These are phyloP conservation scores for Trachelus troglodyta DNA, from an alignment of 2,888 invertebrate genomes.

Conservation along the genomic window DNA sequence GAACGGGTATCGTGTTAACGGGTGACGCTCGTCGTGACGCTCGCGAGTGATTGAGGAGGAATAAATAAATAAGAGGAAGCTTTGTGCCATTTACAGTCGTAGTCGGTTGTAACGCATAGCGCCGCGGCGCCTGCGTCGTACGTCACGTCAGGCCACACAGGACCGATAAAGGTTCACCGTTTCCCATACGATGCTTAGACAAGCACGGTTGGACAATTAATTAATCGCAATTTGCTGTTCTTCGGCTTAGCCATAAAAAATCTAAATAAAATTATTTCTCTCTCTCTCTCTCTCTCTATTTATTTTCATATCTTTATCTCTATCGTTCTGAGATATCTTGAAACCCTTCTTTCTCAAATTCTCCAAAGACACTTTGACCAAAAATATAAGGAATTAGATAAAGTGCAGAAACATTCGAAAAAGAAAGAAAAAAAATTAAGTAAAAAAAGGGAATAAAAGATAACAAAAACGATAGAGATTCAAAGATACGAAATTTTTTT, in stretches of 20 bases:
- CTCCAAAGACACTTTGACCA: not conserved
- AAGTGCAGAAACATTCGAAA: not conserved
- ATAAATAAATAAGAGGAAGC: conserved; percentile 46
- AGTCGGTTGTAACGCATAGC: not conserved
- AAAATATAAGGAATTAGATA: not conserved
- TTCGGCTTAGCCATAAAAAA: not conserved
- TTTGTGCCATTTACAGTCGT: conserved; percentile 23
- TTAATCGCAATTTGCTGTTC: not conserved
- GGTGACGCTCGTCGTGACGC: conserved; percentile 27
- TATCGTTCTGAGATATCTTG: not conserved
- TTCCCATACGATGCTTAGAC: not conserved
- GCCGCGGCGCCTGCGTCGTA: not conserved
- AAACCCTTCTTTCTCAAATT: not conserved
- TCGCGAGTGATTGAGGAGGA: conserved; percentile 40
- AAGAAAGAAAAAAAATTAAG: not conserved
- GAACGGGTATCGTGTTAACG: not conserved
- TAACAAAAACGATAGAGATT: not conserved
- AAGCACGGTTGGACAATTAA: not conserved
- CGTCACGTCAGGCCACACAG: not conserved
- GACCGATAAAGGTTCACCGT: not conserved
- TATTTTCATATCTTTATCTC: not conserved
- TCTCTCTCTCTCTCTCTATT: too few species aligned
- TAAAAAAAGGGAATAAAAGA: not conserved
- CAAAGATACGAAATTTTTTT: not conserved
- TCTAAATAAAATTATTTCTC: not conserved